A percentile compares a stretch with the other conserved stretches of the same genome.
Evolutionary conservation across 53 echinoderm and acorn worm genomes (phyloP).

Genomic region (Hippasteria phrygiana): DNA sequence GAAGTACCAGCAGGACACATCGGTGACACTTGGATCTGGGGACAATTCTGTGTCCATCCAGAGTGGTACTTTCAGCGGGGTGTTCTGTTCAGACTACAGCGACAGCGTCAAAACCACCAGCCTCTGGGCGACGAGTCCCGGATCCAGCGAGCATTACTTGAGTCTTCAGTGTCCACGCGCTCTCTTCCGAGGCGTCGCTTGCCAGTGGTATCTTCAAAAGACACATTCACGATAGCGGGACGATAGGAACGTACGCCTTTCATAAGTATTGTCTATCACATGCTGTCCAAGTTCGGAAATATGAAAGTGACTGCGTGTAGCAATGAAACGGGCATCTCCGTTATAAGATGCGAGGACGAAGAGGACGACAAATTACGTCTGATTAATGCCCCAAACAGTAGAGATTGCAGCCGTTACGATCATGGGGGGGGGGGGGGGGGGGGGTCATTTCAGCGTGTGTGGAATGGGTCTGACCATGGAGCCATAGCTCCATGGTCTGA

Average conservation of each 20-base stretch:
- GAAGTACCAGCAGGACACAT: not conserved
- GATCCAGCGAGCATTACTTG: not conserved
- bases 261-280: not conserved
- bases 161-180: slow-evolving; percentile 13
- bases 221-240: not conserved
- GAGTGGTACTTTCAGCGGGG: not conserved
- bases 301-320: not conserved
- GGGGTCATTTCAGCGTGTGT: not conserved
- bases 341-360: not conserved
- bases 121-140: not conserved
- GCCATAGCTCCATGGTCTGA: not conserved
- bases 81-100: slow-evolving; percentile 14
- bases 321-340: not conserved
- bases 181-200: not conserved
- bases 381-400: not conserved
- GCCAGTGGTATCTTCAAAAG: not conserved
- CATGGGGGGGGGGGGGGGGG: no score
- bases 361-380: not conserved
- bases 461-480: not conserved
- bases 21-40: slow-evolving; percentile 21
- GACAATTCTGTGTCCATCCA: not conserved
- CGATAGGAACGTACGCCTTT: not conserved
- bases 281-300: not conserved
- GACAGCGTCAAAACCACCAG: not conserved
- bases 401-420: not conserved